A percentile compares a stretch with the other conserved stretches of the same genome.
Conservation (phyloP, 2,113 vertebrate species). For the Erpornis zantholeuca region DNA sequence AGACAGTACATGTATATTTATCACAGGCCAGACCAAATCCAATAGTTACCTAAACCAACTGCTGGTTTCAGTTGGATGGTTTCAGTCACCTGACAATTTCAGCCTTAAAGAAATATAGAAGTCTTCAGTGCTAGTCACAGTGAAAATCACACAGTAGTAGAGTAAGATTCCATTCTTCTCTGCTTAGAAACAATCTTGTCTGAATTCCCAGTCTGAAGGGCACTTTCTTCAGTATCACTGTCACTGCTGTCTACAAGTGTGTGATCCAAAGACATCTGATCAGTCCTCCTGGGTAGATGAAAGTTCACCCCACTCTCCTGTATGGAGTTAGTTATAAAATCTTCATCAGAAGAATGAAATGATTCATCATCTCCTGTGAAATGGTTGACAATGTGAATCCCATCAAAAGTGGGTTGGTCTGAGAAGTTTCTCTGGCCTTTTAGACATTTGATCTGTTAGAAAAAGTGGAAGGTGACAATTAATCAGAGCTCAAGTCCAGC, state of each 20-base stretch:
- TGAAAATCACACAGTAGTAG: constrained; percentile 88
- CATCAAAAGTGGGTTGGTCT: constrained; percentile 86
- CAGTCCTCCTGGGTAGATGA: constrained; percentile 65
- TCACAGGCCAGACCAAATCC: constrained; percentile 29
- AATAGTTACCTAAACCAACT: neutral
- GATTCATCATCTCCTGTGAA: constrained; percentile 84
- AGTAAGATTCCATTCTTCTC: constrained; percentile 78
- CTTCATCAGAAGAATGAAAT: constrained; percentile 92
- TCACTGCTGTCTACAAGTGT: constrained; percentile 83
- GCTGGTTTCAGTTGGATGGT: neutral
- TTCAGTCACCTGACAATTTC: constrained; percentile 31
- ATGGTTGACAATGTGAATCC: constrained; percentile 95
- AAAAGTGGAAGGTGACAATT: constrained; percentile 21
- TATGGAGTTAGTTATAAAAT: constrained; percentile 76
- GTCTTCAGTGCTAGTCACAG: constrained; percentile 62
- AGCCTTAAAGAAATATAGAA: constrained; percentile 31
- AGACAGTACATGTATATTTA: constrained; percentile 47
- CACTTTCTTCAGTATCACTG: constrained; percentile 80
- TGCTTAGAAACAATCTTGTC: constrained; percentile 67
- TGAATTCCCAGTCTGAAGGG: constrained; percentile 58
- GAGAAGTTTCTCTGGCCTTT: constrained; percentile 84
- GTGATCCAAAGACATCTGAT: constrained; percentile 76
- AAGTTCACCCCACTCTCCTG: constrained; percentile 67
- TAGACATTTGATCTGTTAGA: constrained; percentile 87
- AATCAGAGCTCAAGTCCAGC: neutral